Percentiles rank a stretch among this genome's conserved stretches.
phyloP scores from a whole-genome alignment of 2,113 vertebrate genomes.

The Elephas maximus region DNA sequence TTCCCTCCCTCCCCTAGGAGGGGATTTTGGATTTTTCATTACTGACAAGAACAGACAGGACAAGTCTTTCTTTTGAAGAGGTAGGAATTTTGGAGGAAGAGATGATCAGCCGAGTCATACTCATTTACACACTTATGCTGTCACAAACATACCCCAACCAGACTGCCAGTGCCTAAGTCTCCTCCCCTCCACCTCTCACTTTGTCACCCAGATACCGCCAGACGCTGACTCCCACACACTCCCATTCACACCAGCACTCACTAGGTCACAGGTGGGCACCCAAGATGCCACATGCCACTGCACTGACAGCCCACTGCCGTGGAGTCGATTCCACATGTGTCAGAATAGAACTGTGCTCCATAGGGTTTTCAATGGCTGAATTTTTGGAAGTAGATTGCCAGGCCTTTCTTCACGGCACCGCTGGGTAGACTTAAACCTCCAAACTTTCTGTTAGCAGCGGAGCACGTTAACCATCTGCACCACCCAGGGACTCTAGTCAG shows the following conservation, averaged over 20 bases:
- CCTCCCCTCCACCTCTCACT: not conserved
- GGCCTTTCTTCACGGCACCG: not conserved
- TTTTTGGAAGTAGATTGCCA: not conserved
- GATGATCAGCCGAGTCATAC: not conserved
- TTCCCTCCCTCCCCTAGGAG: not conserved
- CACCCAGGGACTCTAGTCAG: not conserved
- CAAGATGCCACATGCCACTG: not conserved
- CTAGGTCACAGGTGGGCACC: not conserved
- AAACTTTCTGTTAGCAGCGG: not conserved
- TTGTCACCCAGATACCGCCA: not conserved
- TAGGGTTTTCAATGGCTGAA: not conserved
- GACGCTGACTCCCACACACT: not conserved
- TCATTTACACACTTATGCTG: not conserved
- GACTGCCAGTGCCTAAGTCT: not conserved
- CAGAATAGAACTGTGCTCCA: not conserved
- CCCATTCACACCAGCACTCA: not conserved
- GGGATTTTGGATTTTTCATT: slow-evolving; percentile 34
- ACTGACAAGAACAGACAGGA: not conserved
- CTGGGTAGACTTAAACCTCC: not conserved
- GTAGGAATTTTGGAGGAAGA: not conserved
- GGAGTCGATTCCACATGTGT: not conserved
- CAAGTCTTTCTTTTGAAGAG: slow-evolving; percentile 1
- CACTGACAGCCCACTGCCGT: not conserved
- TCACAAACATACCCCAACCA: not conserved
- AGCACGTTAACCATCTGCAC: not conserved